Conservation (phyloP, 37 sponge, comb jelly and placozoan genomes). For the Lycopodina hypogea region DNA sequence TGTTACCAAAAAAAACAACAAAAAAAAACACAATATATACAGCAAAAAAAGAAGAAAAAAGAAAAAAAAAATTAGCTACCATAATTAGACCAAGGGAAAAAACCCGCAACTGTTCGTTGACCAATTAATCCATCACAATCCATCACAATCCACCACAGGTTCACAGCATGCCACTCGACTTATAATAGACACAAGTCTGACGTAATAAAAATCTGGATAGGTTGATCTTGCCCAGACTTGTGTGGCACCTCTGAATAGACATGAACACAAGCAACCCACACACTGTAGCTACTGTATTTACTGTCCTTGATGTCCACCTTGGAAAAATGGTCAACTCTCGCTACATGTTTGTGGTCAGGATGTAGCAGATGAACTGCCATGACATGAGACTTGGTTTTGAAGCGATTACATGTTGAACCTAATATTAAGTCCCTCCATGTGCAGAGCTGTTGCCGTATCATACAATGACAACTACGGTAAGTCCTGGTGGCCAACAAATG, state of each 20-base stretch:
- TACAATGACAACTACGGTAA: background rate
- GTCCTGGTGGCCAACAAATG: background rate
- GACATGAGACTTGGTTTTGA: background rate
- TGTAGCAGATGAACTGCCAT: background rate
- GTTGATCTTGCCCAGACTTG: constrained; percentile 1
- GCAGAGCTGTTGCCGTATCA: background rate
- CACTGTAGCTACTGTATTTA: background rate
- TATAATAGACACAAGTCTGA: background rate
- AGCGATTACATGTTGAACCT: constrained; percentile 3
- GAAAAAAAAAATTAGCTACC: no score
- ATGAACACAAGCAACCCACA: background rate
- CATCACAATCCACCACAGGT: background rate
- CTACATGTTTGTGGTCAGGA: background rate
- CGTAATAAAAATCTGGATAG: background rate
- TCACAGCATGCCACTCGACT: constrained; percentile 7
- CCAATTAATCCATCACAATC: no score
- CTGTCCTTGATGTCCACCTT: background rate
- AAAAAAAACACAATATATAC: no score
- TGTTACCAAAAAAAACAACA: no score
- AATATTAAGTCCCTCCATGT: background rate
- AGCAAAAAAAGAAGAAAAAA: no score
- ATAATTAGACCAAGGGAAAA: no score
- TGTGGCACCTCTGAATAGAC: background rate
- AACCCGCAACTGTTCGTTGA: no score
- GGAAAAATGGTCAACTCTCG: constrained; percentile 6